Conservation (phyloP, 2,113 vertebrate species). For the Nycticryphes semicollaris region DNA sequence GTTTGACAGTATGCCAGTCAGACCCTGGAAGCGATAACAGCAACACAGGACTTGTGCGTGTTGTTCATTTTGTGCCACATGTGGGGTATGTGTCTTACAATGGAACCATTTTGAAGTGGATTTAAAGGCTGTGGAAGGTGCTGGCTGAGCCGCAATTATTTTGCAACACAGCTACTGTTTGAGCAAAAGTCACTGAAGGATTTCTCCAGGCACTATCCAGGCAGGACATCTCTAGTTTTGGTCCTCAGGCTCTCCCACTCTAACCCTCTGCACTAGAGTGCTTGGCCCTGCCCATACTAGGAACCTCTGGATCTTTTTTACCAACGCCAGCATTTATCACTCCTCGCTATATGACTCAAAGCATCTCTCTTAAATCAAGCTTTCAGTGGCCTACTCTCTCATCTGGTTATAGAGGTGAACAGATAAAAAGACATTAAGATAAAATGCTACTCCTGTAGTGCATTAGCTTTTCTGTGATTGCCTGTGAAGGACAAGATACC, state of each 20-base stretch:
- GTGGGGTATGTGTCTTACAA: background rate
- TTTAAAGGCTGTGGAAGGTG: background rate
- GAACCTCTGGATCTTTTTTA: background rate
- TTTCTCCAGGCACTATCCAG: background rate
- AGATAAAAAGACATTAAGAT: background rate
- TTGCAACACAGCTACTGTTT: background rate
- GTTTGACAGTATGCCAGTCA: conserved; percentile 53
- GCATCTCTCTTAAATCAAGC: background rate
- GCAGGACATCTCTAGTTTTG: background rate
- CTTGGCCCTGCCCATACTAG: background rate
- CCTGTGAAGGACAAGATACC: background rate
- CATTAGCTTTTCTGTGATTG: background rate
- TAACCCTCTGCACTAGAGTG: background rate
- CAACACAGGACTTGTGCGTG: background rate
- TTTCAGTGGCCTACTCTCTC: background rate
- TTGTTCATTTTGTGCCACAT: background rate
- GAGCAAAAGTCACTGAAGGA: background rate
- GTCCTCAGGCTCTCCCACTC: background rate
- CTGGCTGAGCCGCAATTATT: background rate
- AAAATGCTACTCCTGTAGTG: background rate
- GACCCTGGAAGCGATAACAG: background rate
- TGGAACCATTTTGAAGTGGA: background rate
- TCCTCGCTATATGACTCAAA: background rate
- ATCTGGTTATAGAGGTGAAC: background rate
- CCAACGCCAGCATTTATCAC: background rate